Evolutionary conservation across 2,888 invertebrate species (phyloP).

Genomic region (Dermolepida albohirtum): DNA sequence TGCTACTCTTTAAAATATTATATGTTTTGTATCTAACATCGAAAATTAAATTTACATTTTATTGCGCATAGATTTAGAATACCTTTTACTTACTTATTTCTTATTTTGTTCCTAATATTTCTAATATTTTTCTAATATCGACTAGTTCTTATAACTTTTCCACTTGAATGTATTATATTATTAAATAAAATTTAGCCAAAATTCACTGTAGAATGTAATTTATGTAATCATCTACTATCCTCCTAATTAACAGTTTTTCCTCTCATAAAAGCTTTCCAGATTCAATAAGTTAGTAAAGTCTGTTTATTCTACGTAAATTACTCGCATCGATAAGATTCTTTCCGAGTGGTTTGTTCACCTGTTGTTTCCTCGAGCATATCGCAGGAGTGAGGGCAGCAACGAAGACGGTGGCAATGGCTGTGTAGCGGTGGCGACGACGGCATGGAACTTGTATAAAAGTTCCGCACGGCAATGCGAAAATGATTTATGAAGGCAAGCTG

Average conservation of each 20-base stretch:
- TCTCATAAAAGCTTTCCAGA: background rate
- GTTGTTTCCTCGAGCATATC: constrained; percentile 15
- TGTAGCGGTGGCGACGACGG: background rate
- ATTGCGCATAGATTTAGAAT: too few species aligned
- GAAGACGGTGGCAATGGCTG: background rate
- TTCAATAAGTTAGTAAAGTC: background rate
- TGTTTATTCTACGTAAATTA: background rate
- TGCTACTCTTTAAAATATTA: too few species aligned
- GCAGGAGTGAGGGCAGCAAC: constrained; percentile 1
- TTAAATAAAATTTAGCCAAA: too few species aligned
- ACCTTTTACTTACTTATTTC: too few species aligned
- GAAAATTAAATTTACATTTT: too few species aligned
- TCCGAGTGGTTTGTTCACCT: constrained; percentile 15
- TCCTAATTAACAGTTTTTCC: background rate
- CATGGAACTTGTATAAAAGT: constrained; percentile 35
- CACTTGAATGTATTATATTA: too few species aligned
- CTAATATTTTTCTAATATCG: too few species aligned
- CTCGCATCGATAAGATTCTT: background rate
- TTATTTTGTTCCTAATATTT: too few species aligned
- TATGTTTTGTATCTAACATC: too few species aligned
- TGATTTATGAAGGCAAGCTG: constrained; percentile 40
- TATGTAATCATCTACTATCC: too few species aligned
- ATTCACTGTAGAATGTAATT: too few species aligned
- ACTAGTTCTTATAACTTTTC: too few species aligned
- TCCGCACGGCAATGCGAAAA: constrained; percentile 37